Conservation (phyloP, 1,140 invertebrate species). For the Macrobrachium nipponense region DNA sequence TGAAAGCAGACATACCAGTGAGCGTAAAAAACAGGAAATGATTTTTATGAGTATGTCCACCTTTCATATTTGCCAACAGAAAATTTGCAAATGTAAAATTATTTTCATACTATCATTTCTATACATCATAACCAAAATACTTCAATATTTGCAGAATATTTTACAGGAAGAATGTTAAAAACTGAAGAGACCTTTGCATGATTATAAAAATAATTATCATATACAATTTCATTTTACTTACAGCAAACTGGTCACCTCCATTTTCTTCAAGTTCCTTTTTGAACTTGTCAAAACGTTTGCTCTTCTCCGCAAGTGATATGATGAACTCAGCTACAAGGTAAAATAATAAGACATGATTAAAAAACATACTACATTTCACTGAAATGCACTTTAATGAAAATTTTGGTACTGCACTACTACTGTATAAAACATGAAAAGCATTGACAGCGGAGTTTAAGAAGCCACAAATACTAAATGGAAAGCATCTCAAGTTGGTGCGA, state of each 20-base stretch:
- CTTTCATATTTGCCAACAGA: too few species aligned
- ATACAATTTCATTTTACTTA: constrained; percentile 34
- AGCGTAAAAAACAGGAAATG: too few species aligned
- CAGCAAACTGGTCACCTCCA: constrained; percentile 80
- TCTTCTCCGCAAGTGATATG: constrained; percentile 91
- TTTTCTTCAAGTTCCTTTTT: constrained; percentile 89
- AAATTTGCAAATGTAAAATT: too few species aligned
- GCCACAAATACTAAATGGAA: too few species aligned
- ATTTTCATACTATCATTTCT: too few species aligned
- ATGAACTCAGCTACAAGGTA: constrained; percentile 88
- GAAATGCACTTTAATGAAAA: not conserved
- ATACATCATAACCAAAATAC: too few species aligned
- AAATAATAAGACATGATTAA: constrained; percentile 69
- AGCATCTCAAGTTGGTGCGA: too few species aligned
- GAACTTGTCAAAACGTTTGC: constrained; percentile 86
- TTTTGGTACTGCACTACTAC: not conserved
- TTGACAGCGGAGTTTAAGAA: too few species aligned
- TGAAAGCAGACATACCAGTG: constrained; percentile 38
- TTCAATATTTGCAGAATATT: too few species aligned
- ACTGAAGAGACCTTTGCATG: not conserved
- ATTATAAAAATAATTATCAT: not conserved
- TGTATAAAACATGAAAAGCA: too few species aligned
- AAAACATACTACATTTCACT: not conserved
- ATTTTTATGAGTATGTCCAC: too few species aligned
- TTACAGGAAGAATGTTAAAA: too few species aligned